A percentile compares a stretch with the other conserved stretches of the same genome.
These are phyloP conservation scores for Ctenochaetus hawaiiensis DNA, from an alignment of 2,797 vertebrate genomes.

Conservation along the genomic window DNA sequence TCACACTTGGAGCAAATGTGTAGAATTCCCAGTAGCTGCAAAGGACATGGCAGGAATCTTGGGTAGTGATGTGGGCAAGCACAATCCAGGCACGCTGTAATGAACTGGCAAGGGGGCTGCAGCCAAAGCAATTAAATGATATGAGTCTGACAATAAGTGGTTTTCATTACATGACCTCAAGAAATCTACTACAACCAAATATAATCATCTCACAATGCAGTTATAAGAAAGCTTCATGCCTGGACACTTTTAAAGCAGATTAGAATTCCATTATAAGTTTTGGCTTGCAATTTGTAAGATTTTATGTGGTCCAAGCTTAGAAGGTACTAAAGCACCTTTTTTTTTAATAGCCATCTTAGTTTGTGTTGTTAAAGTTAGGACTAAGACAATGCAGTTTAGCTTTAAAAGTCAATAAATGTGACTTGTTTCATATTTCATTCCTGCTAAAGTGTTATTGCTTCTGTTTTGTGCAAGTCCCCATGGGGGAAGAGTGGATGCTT, in stretches of 20 bases:
- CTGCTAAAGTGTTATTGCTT: slow-evolving; percentile 11
- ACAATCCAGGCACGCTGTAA: slow-evolving; percentile 42
- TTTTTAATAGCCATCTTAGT: slow-evolving; percentile 17
- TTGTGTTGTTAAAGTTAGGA: not conserved
- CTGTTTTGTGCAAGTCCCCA: not conserved
- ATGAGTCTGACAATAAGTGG: slow-evolving; percentile 65
- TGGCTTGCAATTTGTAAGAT: slow-evolving; percentile 36
- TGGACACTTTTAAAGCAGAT: slow-evolving; percentile 44
- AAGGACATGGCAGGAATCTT: slow-evolving; percentile 36
- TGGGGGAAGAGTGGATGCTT: slow-evolving; percentile 9
- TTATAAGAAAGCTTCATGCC: slow-evolving; percentile 35
- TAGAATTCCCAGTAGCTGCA: slow-evolving; percentile 42
- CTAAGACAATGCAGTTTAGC: slow-evolving; percentile 8
- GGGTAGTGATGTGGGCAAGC: slow-evolving; percentile 34
- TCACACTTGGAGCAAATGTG: slow-evolving; percentile 2
- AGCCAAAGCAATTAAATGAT: slow-evolving; percentile 73
- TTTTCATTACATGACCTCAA: slow-evolving; percentile 67
- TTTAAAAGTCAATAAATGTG: slow-evolving; percentile 31
- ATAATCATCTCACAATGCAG: slow-evolving; percentile 58
- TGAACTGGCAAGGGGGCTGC: slow-evolving; percentile 52
- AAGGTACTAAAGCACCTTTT: slow-evolving; percentile 16
- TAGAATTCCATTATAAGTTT: slow-evolving; percentile 38
- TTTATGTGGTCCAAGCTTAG: slow-evolving; percentile 30
- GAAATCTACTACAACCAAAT: slow-evolving; percentile 56
- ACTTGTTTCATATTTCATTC: slow-evolving; percentile 40